These are phyloP conservation scores for Ficedula albicollis DNA, from an alignment of 2,797 vertebrate species.

Conservation along the genomic window DNA sequence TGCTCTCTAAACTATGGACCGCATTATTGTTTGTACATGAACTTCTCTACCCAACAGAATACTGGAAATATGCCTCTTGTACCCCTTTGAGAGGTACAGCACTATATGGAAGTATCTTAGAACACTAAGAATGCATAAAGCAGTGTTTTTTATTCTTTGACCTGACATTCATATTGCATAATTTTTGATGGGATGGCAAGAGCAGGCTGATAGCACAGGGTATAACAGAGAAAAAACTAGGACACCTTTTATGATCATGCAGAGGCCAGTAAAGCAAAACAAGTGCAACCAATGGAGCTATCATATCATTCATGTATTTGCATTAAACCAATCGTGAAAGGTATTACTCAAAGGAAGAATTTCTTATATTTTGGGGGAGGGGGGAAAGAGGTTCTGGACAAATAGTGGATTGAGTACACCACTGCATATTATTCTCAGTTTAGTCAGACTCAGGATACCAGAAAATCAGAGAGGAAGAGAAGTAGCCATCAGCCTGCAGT, in stretches of 20 bases:
- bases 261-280: neutral
- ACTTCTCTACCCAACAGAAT: neutral
- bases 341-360: neutral
- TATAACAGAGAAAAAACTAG: neutral
- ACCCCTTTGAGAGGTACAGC: neutral
- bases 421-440: neutral
- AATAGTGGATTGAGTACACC: neutral
- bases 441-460: neutral
- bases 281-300: neutral
- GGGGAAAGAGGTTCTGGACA: accelerated
- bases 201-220: neutral
- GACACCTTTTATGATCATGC: neutral
- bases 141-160: neutral
- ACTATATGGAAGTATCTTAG: neutral
- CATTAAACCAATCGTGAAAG: neutral
- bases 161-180: neutral
- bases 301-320: neutral
- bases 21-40: neutral
- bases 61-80: neutral
- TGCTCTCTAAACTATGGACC: conserved; percentile 10
- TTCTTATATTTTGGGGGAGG: neutral
- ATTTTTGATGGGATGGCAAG: neutral
- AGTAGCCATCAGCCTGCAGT: neutral
- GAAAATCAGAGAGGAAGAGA: neutral
- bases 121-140: neutral